A percentile compares a stretch with the other conserved stretches of the same genome.
Conservation (phyloP, 2,113 vertebrate species). For the Myotis lucifugus region DNA sequence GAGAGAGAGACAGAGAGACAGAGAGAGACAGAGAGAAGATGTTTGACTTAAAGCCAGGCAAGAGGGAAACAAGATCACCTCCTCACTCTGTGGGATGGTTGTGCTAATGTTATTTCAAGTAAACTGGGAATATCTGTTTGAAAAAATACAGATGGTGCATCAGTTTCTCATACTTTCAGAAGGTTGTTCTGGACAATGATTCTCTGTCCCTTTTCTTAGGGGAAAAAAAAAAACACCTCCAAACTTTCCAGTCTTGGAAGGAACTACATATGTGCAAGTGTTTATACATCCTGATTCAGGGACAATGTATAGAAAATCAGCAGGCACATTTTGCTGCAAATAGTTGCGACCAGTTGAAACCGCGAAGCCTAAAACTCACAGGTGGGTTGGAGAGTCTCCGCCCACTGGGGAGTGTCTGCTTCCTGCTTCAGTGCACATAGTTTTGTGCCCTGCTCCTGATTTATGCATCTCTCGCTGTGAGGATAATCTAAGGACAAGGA, state of each 20-base stretch:
- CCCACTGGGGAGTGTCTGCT: not conserved
- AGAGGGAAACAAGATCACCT: constrained; percentile 84
- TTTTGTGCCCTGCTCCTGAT: not conserved
- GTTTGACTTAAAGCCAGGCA: constrained; percentile 84
- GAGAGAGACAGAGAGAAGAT: constrained; percentile 69
- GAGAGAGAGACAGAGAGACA: constrained; percentile 50
- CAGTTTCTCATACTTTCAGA: constrained; percentile 70
- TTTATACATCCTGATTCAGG: not conserved
- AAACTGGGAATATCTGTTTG: constrained; percentile 74
- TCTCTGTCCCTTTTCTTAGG: constrained; percentile 80
- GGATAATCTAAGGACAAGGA: constrained; percentile 40
- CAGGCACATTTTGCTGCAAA: constrained; percentile 21
- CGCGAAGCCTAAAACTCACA: not conserved
- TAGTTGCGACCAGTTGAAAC: constrained; percentile 57
- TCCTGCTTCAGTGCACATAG: not conserved
- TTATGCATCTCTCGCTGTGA: not conserved
- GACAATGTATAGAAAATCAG: constrained; percentile 68
- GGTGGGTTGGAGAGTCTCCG: not conserved
- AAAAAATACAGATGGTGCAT: constrained; percentile 79
- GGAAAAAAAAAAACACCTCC: not conserved
- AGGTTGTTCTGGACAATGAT: constrained; percentile 79
- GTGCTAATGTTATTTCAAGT: constrained; percentile 79
- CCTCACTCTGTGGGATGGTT: constrained; percentile 68
- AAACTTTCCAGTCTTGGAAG: constrained; percentile 78
- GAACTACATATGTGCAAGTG: not conserved